A percentile compares a stretch with the other conserved stretches of the same genome.
Conservation (phyloP, 2,113 vertebrate species). For the Triplophysa siluroides region DNA sequence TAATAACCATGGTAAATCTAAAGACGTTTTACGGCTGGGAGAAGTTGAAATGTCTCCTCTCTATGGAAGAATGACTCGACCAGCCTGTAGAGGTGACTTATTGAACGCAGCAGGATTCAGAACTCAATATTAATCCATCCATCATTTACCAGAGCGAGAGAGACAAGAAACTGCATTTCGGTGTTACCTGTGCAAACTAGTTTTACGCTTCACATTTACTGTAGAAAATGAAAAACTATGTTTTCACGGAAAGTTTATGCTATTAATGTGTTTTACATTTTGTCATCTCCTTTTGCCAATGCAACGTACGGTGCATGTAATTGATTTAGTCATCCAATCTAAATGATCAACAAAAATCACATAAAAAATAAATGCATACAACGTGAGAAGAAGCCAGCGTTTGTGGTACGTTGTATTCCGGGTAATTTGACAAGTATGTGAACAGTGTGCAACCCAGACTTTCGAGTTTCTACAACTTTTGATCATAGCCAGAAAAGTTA, state of each 20-base stretch:
- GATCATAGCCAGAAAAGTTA: constrained; percentile 1
- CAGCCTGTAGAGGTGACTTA: constrained; percentile 34
- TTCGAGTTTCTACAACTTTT: background rate
- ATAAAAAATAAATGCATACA: no score
- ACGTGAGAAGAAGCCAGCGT: no score
- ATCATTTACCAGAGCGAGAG: background rate
- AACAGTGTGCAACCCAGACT: background rate
- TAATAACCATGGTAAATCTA: constrained; percentile 8
- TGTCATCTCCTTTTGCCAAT: no score
- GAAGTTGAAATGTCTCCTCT: constrained; percentile 24
- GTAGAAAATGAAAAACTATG: background rate
- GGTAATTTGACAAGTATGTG: background rate
- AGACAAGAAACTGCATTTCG: background rate
- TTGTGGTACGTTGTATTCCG: background rate
- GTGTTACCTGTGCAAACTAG: background rate
- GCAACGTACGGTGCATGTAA: no score
- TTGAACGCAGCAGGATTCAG: constrained; percentile 42
- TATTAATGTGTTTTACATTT: no score
- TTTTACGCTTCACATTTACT: background rate
- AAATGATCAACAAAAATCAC: no score
- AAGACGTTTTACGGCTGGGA: background rate
- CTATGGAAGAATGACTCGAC: constrained; percentile 31
- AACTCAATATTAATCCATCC: constrained; percentile 40
- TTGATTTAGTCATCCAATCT: no score
- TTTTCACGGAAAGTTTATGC: no score